Base-by-base conservation (phyloP, 2,888 invertebrate species). In the Amphipoea lucens region DNA sequence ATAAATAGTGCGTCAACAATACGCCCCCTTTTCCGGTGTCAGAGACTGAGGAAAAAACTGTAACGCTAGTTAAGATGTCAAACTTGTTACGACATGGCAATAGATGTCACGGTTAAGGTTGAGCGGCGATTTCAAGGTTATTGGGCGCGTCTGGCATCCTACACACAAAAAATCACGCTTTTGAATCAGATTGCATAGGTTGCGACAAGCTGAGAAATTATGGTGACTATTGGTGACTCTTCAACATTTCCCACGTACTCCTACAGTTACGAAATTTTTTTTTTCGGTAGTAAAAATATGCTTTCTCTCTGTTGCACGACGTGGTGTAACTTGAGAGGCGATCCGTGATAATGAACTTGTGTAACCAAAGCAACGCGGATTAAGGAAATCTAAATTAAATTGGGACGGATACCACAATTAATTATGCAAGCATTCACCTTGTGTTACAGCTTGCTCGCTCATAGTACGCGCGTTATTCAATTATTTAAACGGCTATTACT, bases 1-100 rank as follows among this genome's bases (percentile, higher is more conserved):
- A 96, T 95, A 95, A 94, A 96, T 95, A 92, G 94, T 91, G 84
- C 91, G 92, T 92, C 95, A 96, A 96, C 94, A 96, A 94, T 94
- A 96, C 95, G 95, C 96, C 95, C 93, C 87, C 85, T 93, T 84
- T 94, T 93, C 92, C 93, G 92, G 92, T 92, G 81, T 65, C 77
- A 88, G 70, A 79, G 66, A 74, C 54, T 78, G 57, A 71, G 78
- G 81, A 87, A 90, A 80, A 42, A 89, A 82, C 81, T 70, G 73
- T 75, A 76, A 88, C 84, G 83, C 87, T 78, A 84, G 82, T 89
- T 82, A 82, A 90, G 81, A 85, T 86, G 79, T 79, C 78, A 81
- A 77, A 89, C 91, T 84, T 91, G 90, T 92, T 90, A 87, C 85
- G 86, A 90, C 90, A 82, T 86, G 78, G 79, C 76, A 78, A 81